Evolutionary conservation across 2,888 invertebrate species (phyloP).

Genomic region (Malacosoma neustria): DNA sequence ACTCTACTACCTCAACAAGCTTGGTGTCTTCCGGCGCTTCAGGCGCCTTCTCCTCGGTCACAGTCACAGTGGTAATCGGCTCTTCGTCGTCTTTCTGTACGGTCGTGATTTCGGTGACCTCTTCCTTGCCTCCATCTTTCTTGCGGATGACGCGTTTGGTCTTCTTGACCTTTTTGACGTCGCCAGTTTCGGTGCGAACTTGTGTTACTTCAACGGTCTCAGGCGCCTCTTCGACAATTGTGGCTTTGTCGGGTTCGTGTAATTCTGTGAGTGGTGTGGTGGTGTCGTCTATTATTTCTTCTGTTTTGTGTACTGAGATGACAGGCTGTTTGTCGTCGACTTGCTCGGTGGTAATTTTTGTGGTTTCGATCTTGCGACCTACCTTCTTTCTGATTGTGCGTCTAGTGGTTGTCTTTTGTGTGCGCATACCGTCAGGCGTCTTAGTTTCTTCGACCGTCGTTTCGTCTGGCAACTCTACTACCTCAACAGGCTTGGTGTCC

Average conservation of each 20-base stretch:
- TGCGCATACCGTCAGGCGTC: slow-evolving; percentile 23
- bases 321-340: slow-evolving; percentile 55
- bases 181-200: slow-evolving; percentile 20
- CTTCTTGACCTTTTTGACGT: slow-evolving; percentile 35
- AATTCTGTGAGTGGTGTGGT: slow-evolving; percentile 10
- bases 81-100: slow-evolving; percentile 42
- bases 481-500: slow-evolving; percentile 17
- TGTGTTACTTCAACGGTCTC: slow-evolving; percentile 15
- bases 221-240: slow-evolving; percentile 17
- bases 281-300: slow-evolving; percentile 27
- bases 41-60: slow-evolving; percentile 36
- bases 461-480: slow-evolving; percentile 16
- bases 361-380: slow-evolving; percentile 25
- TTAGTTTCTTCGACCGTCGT: slow-evolving; percentile 26
- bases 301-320: slow-evolving; percentile 40
- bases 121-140: slow-evolving; percentile 45
- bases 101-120: slow-evolving; percentile 54
- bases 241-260: slow-evolving; percentile 14
- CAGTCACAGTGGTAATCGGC: slow-evolving; percentile 30
- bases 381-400: slow-evolving; percentile 49
- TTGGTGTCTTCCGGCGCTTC: slow-evolving; percentile 28
- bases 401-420: slow-evolving; percentile 13
- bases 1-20: slow-evolving; percentile 17
- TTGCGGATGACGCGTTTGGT: slow-evolving; percentile 57
- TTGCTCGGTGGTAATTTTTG: slow-evolving; percentile 40